Base-by-base conservation (phyloP, 2,797 vertebrate genomes). In the Synanceia verrucosa region DNA sequence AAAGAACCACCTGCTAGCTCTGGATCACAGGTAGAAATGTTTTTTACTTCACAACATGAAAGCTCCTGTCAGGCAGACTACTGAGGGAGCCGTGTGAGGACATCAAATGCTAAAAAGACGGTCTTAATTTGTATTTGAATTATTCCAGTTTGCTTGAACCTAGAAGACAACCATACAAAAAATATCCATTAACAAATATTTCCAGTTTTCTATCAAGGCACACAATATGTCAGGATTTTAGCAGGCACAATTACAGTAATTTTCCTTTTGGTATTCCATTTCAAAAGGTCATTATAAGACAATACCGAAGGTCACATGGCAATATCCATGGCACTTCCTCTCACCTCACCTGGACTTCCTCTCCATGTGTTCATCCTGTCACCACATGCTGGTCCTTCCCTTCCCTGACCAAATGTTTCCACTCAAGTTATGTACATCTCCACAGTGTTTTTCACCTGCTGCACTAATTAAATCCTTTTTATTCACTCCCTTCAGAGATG, bases 261-360 rank as follows among this genome's bases (percentile, higher is more conserved):
- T n/a, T n/a, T n/a, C n/a, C 73, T 4, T 81, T 69, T 73, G 55
- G 24, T 62, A 37, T 73, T 78, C 64, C 53, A 31, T 58, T 78
- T 68, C 50, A 63, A 76, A 33, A 79, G 84, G 83, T 83, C 70
- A 73, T 34, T 24, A 44, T 18, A 76, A 82, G 70, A 91, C 89
- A 89, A 88, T 88, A 74, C 51, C 46, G 9, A 41, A 76, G 76
- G 88, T 89, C 77, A 76, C 18, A 51, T 33, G 66, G 73, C 65
- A 76, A 64, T 19, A 59, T 73, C 70, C 73, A 62, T 37, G 80
- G 47, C 51, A 61, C 72, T 88, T 92, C 90, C 91, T 75, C 58
- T 79, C 58, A 24, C 78, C 75, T 86, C 60, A 81, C 69, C 77
- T 84, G 70, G 77, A 84, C 81, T 86, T 91, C 89, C 88, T 85